Conservation (phyloP, 2,888 invertebrate genomes). For the Elysia crispata region DNA sequence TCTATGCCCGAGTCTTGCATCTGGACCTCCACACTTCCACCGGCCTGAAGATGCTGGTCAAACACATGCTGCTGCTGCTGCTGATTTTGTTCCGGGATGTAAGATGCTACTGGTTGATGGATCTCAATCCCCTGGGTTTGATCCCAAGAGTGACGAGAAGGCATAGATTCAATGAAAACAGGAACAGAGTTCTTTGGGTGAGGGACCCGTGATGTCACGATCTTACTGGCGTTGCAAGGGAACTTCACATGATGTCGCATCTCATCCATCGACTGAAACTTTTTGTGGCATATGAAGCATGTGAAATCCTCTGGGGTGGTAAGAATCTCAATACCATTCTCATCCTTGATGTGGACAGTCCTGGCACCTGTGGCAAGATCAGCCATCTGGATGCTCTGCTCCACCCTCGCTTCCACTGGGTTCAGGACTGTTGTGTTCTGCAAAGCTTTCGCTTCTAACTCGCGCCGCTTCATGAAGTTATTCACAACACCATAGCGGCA, state of each 20-base stretch:
- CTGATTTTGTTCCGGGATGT: background rate
- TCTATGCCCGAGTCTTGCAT: background rate
- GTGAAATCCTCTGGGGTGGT: slow-evolving; percentile 14
- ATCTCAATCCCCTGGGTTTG: background rate
- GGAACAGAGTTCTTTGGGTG: slow-evolving; percentile 43
- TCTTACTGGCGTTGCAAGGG: slow-evolving; percentile 58
- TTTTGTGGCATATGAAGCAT: slow-evolving; percentile 63
- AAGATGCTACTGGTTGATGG: background rate
- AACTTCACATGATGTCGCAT: slow-evolving; percentile 67
- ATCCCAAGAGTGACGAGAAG: background rate
- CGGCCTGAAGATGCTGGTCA: background rate
- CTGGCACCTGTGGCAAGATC: slow-evolving; percentile 26
- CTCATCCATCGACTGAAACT: slow-evolving; percentile 61
- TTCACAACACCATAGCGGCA: slow-evolving; percentile 57
- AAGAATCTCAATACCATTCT: background rate
- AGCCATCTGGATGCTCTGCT: slow-evolving; percentile 45
- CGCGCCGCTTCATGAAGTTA: slow-evolving; percentile 51
- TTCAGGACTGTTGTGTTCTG: slow-evolving; percentile 49
- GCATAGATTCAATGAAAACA: slow-evolving; percentile 40
- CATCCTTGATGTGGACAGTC: background rate
- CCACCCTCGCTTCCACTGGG: slow-evolving; percentile 41
- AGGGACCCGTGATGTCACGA: slow-evolving; percentile 35
- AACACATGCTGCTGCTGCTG: background rate
- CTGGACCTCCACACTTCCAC: no score
- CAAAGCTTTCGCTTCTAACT: slow-evolving; percentile 53